Conservation (phyloP, 2,113 vertebrate genomes). For the Geococcyx californianus region DNA sequence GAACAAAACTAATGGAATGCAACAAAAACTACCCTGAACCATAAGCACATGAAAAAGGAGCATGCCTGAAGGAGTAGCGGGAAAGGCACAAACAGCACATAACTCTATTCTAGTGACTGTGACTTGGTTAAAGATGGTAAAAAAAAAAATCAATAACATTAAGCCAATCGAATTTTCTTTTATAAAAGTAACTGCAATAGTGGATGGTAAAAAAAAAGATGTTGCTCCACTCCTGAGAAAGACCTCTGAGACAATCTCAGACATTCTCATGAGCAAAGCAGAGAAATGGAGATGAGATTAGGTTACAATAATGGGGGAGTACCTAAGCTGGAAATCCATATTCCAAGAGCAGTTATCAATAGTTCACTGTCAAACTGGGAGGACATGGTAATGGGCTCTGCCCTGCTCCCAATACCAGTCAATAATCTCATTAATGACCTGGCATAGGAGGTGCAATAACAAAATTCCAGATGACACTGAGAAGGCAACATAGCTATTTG, state of each 20-base stretch:
- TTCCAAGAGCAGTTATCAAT: constrained; percentile 30
- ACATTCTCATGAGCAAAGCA: not conserved
- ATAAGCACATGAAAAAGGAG: not conserved
- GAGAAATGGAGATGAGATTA: not conserved
- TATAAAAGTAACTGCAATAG: not conserved
- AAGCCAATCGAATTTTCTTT: not conserved
- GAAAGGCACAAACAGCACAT: not conserved
- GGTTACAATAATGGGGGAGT: not conserved
- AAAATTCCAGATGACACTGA: not conserved
- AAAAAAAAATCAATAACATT: not conserved
- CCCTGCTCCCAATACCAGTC: not conserved
- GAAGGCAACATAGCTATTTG: not conserved
- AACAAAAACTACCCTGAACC: not conserved
- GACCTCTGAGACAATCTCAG: not conserved
- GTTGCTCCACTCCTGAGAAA: not conserved
- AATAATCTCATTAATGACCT: constrained; percentile 30
- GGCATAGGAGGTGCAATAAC: not conserved
- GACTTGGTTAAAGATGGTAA: not conserved
- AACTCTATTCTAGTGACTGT: not conserved
- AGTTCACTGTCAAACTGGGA: constrained; percentile 8
- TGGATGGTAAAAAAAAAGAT: not conserved
- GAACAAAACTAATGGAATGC: not conserved
- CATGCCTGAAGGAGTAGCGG: not conserved
- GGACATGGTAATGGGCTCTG: constrained; percentile 1
- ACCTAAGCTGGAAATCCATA: constrained; percentile 34